phyloP scores from a whole-genome alignment of 2,113 vertebrate species.

The Limanda limanda region DNA sequence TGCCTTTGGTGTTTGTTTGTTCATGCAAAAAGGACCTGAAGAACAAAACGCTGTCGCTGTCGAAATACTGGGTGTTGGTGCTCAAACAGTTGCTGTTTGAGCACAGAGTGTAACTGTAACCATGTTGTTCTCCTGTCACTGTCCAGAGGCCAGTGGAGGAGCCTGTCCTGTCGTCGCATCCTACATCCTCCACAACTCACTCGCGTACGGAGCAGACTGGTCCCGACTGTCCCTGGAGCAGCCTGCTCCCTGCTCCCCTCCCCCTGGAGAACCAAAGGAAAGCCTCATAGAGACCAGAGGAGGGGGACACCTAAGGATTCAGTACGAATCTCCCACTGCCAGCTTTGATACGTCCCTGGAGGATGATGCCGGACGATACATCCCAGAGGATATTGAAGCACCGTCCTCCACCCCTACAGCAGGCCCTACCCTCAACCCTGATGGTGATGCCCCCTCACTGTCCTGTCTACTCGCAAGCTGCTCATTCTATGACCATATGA shows the following conservation, averaged over 20 bases:
- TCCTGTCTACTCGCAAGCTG: constrained; percentile 89
- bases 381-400: constrained; percentile 35
- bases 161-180: constrained; percentile 83
- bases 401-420: not conserved
- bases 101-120: not conserved
- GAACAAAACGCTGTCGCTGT: not conserved
- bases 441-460: not conserved
- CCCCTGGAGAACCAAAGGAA: constrained; percentile 27
- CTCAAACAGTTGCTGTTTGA: too few relatives aligned
- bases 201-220: constrained; percentile 96
- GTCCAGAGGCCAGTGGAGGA: constrained; percentile 80
- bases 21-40: too few relatives aligned
- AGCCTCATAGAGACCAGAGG: constrained; percentile 44
- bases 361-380: constrained; percentile 76
- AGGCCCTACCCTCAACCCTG: not conserved
- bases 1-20: too few relatives aligned
- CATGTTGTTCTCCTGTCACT: not conserved
- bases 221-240: constrained; percentile 81
- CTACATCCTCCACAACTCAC: constrained; percentile 87
- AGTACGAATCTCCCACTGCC: constrained; percentile 84
- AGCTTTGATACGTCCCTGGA: constrained; percentile 84
- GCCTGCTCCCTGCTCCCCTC: constrained; percentile 46
- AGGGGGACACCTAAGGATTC: constrained; percentile 81
- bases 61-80: not conserved
- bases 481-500: constrained; percentile 93